Base-by-base conservation (phyloP, 2,888 invertebrate genomes). In the Pammene aurita region DNA sequence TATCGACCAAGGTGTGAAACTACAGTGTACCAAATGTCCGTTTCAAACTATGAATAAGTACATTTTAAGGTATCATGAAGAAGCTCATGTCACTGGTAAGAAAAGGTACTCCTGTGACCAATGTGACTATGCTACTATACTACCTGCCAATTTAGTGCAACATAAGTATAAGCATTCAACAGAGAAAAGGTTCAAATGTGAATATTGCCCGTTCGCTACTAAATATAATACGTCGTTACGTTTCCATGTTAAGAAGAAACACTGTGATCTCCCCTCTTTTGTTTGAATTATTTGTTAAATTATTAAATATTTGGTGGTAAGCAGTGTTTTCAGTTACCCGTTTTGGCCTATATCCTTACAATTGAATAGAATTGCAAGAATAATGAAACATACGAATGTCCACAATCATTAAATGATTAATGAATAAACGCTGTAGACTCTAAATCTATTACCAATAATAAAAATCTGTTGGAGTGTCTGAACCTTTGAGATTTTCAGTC, bases 31-130 rank as follows among this genome's bases (percentile, higher is more conserved):
- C 0, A 84, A 87, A 16, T 92, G 92, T 71, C 84, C 90, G 0
- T 92, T 92, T 71, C 90, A 90, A 73, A 85, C 87, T 0, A 91
- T 90, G 90, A 91, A 91, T 74, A 92, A 92, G 71, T 92, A 92
- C 65, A 86, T 91, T 7, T 72, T 92, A 16, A 88, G 79, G 54
- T 91, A 92, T 60, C 92, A 92, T 1, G 90, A 90, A 55, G 90
- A 92, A 74, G 90, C 90, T 0, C 92, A 92, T 70, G 72, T 77
- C 1, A 90, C 91, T 0, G 92, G 92, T 0, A 88, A 87, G 34
- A 92, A 91, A 61, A 75, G 85, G 0, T 92, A 92, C 52, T 69
- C 77, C 0, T 92, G 92, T 50, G 84, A 90, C 48, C 84, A 92
- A 68, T 93, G 92, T 73, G 90, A 92, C 34, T 92, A 92, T 66